Percentiles rank a stretch among this genome's conserved stretches.
Conservation (phyloP, 1,140 invertebrate species). For the Drosophila tani region DNA sequence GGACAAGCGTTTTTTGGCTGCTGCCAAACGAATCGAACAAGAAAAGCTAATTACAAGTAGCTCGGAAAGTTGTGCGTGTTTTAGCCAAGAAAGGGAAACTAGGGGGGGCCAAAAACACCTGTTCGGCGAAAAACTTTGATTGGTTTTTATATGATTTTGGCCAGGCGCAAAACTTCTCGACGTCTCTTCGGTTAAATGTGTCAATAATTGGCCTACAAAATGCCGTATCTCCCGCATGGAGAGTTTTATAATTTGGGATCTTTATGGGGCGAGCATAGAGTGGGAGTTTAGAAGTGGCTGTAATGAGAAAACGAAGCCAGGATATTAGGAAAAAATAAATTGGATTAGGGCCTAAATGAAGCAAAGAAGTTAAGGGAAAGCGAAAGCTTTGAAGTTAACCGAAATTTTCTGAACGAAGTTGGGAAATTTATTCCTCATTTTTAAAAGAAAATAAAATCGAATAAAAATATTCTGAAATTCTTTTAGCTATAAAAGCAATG, state of each 20-base stretch:
- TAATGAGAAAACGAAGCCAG: background rate
- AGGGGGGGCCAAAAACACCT: slow-evolving; percentile 49
- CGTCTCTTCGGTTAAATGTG: slow-evolving; percentile 63
- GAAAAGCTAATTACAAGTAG: slow-evolving; percentile 83
- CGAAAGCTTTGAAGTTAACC: background rate
- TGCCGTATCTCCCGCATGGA: slow-evolving; percentile 21
- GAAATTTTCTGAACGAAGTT: background rate
- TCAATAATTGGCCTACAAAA: slow-evolving; percentile 72
- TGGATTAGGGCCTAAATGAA: slow-evolving; percentile 5
- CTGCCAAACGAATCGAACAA: slow-evolving; percentile 78
- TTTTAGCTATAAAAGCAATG: background rate
- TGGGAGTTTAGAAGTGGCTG: background rate
- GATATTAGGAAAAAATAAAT: slow-evolving; percentile 26
- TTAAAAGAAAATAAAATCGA: background rate
- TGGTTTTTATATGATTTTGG: slow-evolving; percentile 75
- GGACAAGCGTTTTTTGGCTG: slow-evolving; percentile 64
- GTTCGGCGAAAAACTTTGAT: slow-evolving; percentile 79
- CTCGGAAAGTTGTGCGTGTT: slow-evolving; percentile 78
- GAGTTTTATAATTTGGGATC: slow-evolving; percentile 20
- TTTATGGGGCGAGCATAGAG: background rate
- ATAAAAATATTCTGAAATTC: background rate
- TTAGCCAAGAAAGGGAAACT: slow-evolving; percentile 26
- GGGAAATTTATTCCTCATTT: background rate
- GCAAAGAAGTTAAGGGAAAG: background rate
- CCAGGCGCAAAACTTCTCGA: slow-evolving; percentile 26